Evolutionary conservation across 2,113 vertebrate genomes (phyloP).

Genomic region (Penelope pileata): DNA sequence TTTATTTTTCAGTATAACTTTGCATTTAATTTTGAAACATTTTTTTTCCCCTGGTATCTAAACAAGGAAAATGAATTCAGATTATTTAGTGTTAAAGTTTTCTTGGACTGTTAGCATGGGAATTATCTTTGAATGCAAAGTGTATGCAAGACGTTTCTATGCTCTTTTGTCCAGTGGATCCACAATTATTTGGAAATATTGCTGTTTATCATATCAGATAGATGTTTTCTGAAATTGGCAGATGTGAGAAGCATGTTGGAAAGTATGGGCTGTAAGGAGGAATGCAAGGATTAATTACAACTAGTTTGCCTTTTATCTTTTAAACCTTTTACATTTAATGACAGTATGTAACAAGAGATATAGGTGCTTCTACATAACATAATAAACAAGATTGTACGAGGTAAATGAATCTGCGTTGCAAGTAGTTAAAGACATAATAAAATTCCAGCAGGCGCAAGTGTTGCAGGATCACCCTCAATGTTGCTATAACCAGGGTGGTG

Average conservation of each 20-base stretch:
- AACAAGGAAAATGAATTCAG: not conserved
- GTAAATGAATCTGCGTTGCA: not conserved
- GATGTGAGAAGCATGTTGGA: not conserved
- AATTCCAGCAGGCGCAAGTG: not conserved
- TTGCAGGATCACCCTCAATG: not conserved
- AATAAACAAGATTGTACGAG: not conserved
- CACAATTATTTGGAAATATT: not conserved
- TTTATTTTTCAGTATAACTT: conserved; percentile 25
- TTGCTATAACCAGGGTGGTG: not conserved
- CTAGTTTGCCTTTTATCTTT: too few species aligned
- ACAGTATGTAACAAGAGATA: not conserved
- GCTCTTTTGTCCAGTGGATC: not conserved
- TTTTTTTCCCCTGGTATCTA: not conserved
- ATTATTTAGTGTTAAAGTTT: not conserved
- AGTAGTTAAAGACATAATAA: not conserved
- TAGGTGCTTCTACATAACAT: not conserved
- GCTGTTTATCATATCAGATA: not conserved
- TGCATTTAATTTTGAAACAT: not conserved
- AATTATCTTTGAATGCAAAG: not conserved
- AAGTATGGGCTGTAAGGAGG: not conserved
- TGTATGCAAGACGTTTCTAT: not conserved
- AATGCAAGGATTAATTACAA: not conserved
- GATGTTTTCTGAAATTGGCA: not conserved
- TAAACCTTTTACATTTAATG: not conserved
- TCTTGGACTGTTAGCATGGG: not conserved